Conservation (phyloP, 2,113 vertebrate species). For the Panurus biarmicus region DNA sequence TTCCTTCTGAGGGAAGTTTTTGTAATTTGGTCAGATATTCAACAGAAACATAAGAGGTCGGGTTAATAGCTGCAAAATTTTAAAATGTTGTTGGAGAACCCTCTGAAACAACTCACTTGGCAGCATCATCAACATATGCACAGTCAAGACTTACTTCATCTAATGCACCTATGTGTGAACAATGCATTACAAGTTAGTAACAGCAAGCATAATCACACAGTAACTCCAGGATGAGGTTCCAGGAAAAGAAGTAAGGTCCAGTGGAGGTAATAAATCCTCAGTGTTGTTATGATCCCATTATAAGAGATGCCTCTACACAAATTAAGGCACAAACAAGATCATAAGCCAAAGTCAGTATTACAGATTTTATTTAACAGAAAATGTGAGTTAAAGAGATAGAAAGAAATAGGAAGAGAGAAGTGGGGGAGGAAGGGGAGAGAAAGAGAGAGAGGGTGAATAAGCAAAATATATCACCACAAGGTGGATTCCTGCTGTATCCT, state of each 20-base stretch:
- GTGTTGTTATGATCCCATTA: background rate
- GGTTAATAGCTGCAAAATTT: background rate
- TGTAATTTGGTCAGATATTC: background rate
- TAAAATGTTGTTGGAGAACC: background rate
- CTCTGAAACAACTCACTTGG: background rate
- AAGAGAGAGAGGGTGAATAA: background rate
- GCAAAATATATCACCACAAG: background rate
- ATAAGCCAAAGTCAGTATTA: background rate
- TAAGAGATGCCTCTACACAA: background rate
- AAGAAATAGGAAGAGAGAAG: background rate
- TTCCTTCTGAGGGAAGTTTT: background rate
- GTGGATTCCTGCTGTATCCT: no score
- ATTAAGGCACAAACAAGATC: background rate
- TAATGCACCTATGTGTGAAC: background rate
- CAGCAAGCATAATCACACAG: background rate
- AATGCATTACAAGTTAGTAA: background rate
- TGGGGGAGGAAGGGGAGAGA: background rate
- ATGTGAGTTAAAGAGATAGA: background rate
- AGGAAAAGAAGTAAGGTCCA: background rate
- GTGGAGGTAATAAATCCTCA: background rate
- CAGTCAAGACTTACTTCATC: conserved; percentile 5
- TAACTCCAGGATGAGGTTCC: background rate
- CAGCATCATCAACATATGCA: background rate
- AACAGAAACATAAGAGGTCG: accelerated
- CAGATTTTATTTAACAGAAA: background rate